phyloP scores from a whole-genome alignment of 2,113 vertebrate species.

The Sprattus sprattus region DNA sequence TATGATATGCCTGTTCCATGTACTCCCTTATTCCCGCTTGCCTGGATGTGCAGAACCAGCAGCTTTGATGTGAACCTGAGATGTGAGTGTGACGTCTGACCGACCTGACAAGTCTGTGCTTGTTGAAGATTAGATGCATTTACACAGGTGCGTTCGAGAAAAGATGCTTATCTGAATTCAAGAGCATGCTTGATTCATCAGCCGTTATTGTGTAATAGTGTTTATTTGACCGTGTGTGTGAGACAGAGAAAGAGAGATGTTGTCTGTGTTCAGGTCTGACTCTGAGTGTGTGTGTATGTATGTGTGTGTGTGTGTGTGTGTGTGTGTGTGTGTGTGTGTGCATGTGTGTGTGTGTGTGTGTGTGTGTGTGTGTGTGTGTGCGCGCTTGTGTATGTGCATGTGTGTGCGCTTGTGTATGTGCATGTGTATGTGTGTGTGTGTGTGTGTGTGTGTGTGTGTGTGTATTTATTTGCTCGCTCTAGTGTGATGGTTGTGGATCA shows the following conservation, averaged over 20 bases:
- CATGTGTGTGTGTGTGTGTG: slow-evolving; percentile 25
- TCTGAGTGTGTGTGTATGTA: background rate
- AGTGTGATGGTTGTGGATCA: background rate
- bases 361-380: slow-evolving; percentile 7
- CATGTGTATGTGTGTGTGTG: no score
- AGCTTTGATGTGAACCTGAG: no score
- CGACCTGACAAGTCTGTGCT: background rate
- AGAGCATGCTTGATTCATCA: background rate
- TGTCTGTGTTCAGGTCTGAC: no score
- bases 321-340: slow-evolving; percentile 23
- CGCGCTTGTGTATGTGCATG: background rate
- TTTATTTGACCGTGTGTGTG: slow-evolving; percentile 1
- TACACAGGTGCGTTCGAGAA: background rate
- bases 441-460: slow-evolving; percentile 10
- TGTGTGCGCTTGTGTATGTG: background rate
- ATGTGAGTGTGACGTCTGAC: slow-evolving; percentile 16
- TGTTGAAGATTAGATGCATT: background rate
- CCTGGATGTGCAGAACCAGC: no score
- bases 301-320: background rate
- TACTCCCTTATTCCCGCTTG: no score
- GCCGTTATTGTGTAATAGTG: background rate
- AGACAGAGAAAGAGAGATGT: no score
- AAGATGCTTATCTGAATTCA: background rate
- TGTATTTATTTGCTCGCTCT: background rate
- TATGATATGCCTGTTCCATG: slow-evolving; percentile 8